Evolutionary conservation across 1,140 invertebrate species (phyloP), one percentile per base, ranked within the genome.

Genomic region (Macrocentrus cingulum): DNA sequence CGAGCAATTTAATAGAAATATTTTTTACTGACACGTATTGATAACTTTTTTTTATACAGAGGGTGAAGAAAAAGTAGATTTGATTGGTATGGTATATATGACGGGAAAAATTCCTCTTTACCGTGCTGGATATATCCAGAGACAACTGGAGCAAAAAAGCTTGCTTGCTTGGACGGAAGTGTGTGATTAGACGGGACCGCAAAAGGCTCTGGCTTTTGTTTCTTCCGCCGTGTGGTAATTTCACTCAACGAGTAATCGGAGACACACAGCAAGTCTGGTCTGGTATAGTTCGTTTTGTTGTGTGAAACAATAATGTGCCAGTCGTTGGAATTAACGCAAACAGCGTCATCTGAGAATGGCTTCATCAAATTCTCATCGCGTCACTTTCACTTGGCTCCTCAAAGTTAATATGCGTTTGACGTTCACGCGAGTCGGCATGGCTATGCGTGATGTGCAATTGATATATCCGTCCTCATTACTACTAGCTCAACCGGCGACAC

Each of bases 231-330:
- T 25, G 50, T 36, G 25, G 54, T 65, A 62, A 67, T 62, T 56
- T 49, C 41, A 60, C 13, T 36, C 49, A n/a, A n/a, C n/a, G 61
- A 54, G 55, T 58, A 57, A 23, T 34, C 18, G 41, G 46, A 58
- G 66, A n/a, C n/a, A n/a, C n/a, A n/a, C n/a, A n/a, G n/a, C n/a
- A 62, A 65, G 65, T 60, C 46, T 48, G 49, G 32, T 55, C 48
- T 56, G 29, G 32, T 11, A 58, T 46, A 16, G 8, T 23, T 25
- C 34, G 41, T 39, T 34, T 13, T 16, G 45, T 48, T 46, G 46
- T 49, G 32, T 13, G 8, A 63, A 46, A 65, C 63, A 64, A 61
- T 64, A 46, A 58, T 54, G 11, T 6, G 22, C 39, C 16, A 52
- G 50, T 52, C 36, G 7, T 52, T 52, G 20, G 20, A 37, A 22